Conservation (phyloP, 2,888 invertebrate species). For the Melanophora roralis region DNA sequence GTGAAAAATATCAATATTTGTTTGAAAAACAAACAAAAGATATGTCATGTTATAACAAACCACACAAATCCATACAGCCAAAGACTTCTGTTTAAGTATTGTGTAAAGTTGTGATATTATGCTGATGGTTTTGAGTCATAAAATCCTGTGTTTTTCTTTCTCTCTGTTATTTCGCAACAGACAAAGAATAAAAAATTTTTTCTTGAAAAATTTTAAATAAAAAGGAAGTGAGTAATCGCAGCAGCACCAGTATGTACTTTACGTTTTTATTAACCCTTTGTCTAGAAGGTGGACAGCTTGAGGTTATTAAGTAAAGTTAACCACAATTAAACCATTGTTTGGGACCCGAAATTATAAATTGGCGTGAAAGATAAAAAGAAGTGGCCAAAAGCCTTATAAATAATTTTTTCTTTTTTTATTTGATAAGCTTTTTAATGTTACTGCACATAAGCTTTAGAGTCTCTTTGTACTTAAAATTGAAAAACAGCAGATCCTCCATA, state of each 20-base stretch:
- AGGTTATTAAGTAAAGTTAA: no score
- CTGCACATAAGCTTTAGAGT: no score
- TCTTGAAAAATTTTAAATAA: constrained; percentile 44
- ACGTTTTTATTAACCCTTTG: constrained; percentile 20
- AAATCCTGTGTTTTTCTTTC: not conserved
- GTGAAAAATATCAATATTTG: constrained; percentile 58
- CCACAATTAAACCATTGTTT: no score
- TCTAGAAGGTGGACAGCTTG: no score
- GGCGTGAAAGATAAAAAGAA: no score
- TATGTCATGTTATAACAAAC: constrained; percentile 12
- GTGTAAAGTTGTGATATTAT: not conserved
- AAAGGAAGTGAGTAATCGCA: constrained; percentile 9
- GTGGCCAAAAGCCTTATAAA: no score
- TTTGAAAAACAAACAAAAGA: constrained; percentile 4
- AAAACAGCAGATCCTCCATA: no score
- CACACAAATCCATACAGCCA: constrained; percentile 8
- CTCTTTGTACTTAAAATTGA: no score
- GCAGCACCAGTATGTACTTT: constrained; percentile 19
- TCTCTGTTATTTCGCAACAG: constrained; percentile 19
- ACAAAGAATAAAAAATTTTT: constrained; percentile 46
- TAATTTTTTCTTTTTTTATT: no score
- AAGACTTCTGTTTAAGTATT: not conserved
- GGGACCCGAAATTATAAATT: no score
- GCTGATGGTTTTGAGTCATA: constrained; percentile 46
- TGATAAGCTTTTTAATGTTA: no score